phyloP scores from a whole-genome alignment of 1,140 invertebrate species.

The Samia ricini region DNA sequence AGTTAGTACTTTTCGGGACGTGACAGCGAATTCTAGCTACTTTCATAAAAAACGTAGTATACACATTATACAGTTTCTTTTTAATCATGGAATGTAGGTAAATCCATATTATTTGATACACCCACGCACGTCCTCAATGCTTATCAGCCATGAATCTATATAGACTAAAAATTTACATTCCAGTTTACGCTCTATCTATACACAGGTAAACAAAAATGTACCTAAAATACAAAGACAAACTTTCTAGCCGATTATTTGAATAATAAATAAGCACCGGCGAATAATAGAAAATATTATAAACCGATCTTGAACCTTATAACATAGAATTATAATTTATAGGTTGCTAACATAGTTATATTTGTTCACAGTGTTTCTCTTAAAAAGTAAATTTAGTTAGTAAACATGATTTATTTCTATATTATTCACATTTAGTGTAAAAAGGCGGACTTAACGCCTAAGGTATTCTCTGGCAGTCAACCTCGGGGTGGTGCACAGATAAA shows the following conservation, averaged over 20 bases:
- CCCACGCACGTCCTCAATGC: neutral
- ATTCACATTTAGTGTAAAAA: too few relatives aligned
- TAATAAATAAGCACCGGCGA: neutral
- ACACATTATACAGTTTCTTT: neutral
- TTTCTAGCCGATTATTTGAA: neutral
- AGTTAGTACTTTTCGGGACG: too few relatives aligned
- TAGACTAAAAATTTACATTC: neutral
- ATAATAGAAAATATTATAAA: neutral
- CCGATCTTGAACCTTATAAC: neutral
- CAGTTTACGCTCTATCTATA: neutral
- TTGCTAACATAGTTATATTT: too few relatives aligned
- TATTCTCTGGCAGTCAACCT: too few relatives aligned
- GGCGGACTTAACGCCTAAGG: too few relatives aligned
- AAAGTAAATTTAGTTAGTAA: neutral
- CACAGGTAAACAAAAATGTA: neutral
- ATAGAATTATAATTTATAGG: too few relatives aligned
- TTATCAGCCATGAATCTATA: neutral
- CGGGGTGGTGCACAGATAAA: too few relatives aligned
- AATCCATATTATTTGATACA: neutral
- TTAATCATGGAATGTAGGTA: neutral
- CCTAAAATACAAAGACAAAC: neutral
- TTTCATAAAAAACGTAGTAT: too few relatives aligned
- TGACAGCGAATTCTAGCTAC: too few relatives aligned
- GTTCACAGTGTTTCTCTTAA: neutral
- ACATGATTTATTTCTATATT: too few relatives aligned